Evolutionary conservation across 1,140 invertebrate species (phyloP).

Genomic region (Hycleus cichorii): DNA sequence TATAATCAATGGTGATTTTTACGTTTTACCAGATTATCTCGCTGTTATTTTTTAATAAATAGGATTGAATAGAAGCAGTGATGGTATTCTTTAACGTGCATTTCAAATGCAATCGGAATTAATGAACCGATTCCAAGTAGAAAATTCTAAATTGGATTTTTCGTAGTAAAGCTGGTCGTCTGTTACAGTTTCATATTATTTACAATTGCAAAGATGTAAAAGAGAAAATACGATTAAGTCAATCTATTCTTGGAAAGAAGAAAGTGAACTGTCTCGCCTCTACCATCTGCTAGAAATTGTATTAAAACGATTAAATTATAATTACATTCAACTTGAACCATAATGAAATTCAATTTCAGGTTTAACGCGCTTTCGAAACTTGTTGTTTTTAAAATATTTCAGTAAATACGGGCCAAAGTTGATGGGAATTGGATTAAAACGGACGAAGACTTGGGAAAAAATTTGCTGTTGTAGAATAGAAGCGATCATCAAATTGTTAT

Average conservation of each 20-base stretch:
- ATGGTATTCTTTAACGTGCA: background rate
- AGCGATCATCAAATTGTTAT: no score
- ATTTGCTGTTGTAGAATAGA: no score
- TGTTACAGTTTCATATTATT: background rate
- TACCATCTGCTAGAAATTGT: slow-evolving; percentile 23
- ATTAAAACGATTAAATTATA: slow-evolving; percentile 27
- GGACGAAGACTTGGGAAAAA: no score
- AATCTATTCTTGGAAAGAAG: slow-evolving; percentile 8
- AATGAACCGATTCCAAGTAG: slow-evolving; percentile 14
- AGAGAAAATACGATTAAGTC: slow-evolving; percentile 3
- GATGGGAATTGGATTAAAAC: background rate
- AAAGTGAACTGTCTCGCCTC: slow-evolving; percentile 22
- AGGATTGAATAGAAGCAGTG: no score
- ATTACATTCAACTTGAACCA: slow-evolving; percentile 15
- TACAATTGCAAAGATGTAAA: background rate
- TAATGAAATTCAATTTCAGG: slow-evolving; percentile 26
- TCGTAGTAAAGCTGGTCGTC: background rate
- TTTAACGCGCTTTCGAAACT: slow-evolving; percentile 1
- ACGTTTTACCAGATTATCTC: no score
- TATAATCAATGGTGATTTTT: no score
- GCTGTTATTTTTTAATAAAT: no score
- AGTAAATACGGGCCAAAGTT: background rate
- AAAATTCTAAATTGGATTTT: slow-evolving; percentile 18
- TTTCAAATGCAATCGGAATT: slow-evolving; percentile 13
- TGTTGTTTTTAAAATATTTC: background rate